Evolutionary conservation across 2,888 invertebrate species (phyloP).

Genomic region (Habroteleia sp.): DNA sequence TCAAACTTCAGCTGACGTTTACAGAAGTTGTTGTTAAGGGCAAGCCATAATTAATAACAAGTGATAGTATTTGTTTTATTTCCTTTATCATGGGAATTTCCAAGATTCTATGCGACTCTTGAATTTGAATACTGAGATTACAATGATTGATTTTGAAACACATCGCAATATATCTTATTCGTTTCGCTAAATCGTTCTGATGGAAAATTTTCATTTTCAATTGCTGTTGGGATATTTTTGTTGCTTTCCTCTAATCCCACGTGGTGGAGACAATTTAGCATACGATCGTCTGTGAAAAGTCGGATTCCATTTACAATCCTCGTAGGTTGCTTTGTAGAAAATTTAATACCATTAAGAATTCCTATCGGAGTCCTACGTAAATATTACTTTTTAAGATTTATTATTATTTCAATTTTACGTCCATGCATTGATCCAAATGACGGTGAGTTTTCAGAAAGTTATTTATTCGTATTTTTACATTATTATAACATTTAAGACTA

Average conservation of each 20-base stretch:
- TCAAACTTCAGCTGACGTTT: slow-evolving; percentile 56
- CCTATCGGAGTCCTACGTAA: slow-evolving; percentile 50
- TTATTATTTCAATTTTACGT: too few species aligned
- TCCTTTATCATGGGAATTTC: slow-evolving; percentile 18
- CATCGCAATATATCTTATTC: slow-evolving; percentile 1
- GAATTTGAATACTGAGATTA: slow-evolving; percentile 8
- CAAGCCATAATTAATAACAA: slow-evolving; percentile 42
- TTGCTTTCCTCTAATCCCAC: slow-evolving; percentile 21
- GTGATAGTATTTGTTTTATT: slow-evolving; percentile 14
- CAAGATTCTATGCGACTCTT: slow-evolving; percentile 1
- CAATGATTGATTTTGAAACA: slow-evolving; percentile 1
- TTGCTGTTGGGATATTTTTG: neutral
- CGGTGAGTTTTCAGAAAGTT: too few species aligned
- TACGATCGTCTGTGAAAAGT: slow-evolving; percentile 35
- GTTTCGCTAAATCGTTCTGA: neutral
- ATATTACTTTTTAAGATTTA: slow-evolving; percentile 27
- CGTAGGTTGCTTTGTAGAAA: slow-evolving; percentile 49
- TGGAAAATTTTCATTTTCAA: neutral
- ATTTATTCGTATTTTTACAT: too few species aligned
- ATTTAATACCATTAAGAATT: slow-evolving; percentile 51
- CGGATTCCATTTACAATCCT: slow-evolving; percentile 29
- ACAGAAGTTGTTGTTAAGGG: slow-evolving; percentile 25
- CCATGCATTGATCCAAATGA: too few species aligned
- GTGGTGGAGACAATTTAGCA: slow-evolving; percentile 24
- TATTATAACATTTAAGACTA: too few species aligned